These are phyloP conservation scores for Frieseomelitta varia DNA, from an alignment of 1,140 invertebrate species.

Conservation along the genomic window DNA sequence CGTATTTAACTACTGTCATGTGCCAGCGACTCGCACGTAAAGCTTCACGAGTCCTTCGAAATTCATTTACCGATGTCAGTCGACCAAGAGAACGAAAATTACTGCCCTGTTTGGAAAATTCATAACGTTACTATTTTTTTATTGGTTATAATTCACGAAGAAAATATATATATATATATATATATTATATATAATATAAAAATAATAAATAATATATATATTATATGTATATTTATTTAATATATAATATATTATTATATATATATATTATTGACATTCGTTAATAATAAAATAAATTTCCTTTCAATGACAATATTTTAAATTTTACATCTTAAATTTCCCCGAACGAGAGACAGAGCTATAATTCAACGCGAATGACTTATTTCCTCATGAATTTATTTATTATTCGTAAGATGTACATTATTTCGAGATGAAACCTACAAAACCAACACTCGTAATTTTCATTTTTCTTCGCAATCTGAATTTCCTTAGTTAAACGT, in stretches of 20 bases:
- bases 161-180: too few species aligned
- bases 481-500: neutral
- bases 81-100: neutral
- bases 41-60: constrained; percentile 43
- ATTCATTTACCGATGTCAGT: neutral
- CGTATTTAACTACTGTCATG: constrained; percentile 37
- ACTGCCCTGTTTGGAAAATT: neutral
- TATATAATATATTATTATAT: too few species aligned
- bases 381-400: too few species aligned
- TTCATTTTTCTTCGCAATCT: neutral
- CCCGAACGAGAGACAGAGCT: neutral
- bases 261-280: too few species aligned
- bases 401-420: too few species aligned
- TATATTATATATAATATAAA: too few species aligned
- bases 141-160: neutral
- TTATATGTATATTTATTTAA: too few species aligned
- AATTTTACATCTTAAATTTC: too few species aligned
- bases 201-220: too few species aligned
- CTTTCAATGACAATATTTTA: too few species aligned
- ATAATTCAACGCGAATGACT: neutral
- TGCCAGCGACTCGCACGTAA: constrained; percentile 50
- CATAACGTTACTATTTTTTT: neutral
- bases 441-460: neutral
- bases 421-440: too few species aligned
- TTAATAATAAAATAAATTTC: too few species aligned